Conservation (phyloP, 2,113 vertebrate genomes). For the Lamprologus tigripictilis region DNA sequence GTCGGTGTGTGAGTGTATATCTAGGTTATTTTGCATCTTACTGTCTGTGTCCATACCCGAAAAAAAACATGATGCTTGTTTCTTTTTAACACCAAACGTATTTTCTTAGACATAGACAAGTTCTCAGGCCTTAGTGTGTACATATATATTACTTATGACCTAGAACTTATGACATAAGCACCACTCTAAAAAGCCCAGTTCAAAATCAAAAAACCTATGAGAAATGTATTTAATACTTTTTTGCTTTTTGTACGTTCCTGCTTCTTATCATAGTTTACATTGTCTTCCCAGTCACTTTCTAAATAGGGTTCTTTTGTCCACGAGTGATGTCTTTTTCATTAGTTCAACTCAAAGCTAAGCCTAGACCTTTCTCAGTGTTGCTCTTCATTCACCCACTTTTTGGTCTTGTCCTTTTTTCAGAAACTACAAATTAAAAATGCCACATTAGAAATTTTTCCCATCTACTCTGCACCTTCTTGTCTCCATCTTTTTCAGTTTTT, state of each 20-base stretch:
- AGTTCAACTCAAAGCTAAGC: constrained; percentile 12
- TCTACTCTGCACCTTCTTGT: background rate
- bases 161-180: background rate
- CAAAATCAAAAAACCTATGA: background rate
- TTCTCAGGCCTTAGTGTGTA: background rate
- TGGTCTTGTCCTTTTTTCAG: background rate
- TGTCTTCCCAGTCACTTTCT: background rate
- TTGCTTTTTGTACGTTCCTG: background rate
- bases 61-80: background rate
- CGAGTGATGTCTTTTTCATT: background rate
- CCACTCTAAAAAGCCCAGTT: background rate
- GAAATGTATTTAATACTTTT: background rate
- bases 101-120: background rate
- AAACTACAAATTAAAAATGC: background rate
- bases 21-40: background rate
- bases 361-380: background rate
- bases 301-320: background rate
- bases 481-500: background rate
- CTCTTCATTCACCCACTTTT: background rate
- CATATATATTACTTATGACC: background rate
- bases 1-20: background rate
- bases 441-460: background rate
- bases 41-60: background rate
- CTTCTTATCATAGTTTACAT: background rate
- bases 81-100: background rate